phyloP scores from a whole-genome alignment of 1,140 invertebrate species.

The Eumeta japonica region DNA sequence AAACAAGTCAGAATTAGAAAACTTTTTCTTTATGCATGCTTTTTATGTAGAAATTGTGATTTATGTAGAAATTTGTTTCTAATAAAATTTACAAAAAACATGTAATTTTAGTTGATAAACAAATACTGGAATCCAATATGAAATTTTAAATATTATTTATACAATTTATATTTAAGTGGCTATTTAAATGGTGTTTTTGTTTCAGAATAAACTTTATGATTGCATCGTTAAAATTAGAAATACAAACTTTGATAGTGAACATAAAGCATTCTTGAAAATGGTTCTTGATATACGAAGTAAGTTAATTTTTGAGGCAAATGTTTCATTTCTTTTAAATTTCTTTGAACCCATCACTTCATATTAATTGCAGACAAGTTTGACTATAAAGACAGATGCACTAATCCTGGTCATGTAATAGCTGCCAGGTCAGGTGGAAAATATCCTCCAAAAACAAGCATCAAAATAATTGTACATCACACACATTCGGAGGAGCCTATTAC shows the following conservation, averaged over 20 bases:
- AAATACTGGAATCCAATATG: no score
- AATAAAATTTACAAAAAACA: no score
- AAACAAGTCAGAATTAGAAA: no score
- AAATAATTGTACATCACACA: conserved; percentile 76
- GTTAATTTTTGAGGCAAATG: conserved; percentile 14
- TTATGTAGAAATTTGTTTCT: no score
- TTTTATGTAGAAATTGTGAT: no score
- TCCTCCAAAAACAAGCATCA: conserved; percentile 77
- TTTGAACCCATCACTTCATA: conserved; percentile 6
- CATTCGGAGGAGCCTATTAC: conserved; percentile 67
- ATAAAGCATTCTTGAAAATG: conserved; percentile 78
- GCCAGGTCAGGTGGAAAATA: conserved; percentile 77
- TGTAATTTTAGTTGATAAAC: no score
- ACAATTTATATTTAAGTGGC: no score
- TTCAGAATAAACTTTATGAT: conserved; percentile 67
- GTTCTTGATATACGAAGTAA: conserved; percentile 71
- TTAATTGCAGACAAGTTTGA: conserved; percentile 65
- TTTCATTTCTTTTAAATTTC: conserved; percentile 1
- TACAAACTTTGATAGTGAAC: conserved; percentile 70
- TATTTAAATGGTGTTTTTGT: no score
- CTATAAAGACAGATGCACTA: conserved; percentile 68
- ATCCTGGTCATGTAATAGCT: conserved; percentile 79
- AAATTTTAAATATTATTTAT: conserved; percentile 3
- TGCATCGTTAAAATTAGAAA: conserved; percentile 66
- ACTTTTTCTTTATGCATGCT: no score